These are phyloP conservation scores for Diarsia rubi DNA, from an alignment of 2,888 invertebrate genomes.

Conservation along the genomic window DNA sequence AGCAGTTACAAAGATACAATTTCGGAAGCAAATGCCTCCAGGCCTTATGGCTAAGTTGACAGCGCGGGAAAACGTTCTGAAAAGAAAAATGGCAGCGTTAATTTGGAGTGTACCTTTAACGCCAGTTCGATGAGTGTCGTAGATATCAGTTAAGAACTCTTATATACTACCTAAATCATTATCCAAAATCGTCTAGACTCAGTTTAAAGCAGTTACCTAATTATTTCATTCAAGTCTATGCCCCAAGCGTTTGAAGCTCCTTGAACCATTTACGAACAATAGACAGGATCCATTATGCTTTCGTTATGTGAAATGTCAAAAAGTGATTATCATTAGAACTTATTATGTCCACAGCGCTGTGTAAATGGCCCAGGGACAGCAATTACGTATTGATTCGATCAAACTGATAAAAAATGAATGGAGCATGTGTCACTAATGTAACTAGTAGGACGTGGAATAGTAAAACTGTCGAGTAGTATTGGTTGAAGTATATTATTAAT, in stretches of 20 bases:
- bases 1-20: too few species aligned
- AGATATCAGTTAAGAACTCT: not conserved
- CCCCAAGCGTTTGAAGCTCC: conserved; percentile 17
- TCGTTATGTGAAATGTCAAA: conserved; percentile 21
- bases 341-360: not conserved
- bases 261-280: conserved; percentile 52
- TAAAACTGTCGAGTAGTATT: conserved; percentile 12
- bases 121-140: not conserved
- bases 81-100: too few species aligned
- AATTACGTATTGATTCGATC: conserved; percentile 54
- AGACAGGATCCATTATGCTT: conserved; percentile 50
- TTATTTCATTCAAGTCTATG: not conserved
- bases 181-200: not conserved
- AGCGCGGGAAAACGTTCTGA: too few species aligned
- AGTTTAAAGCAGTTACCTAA: not conserved
- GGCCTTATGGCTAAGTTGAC: too few species aligned
- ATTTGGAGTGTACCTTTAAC: too few species aligned
- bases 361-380: conserved; percentile 19
- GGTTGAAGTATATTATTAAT: not conserved
- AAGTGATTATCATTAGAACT: conserved; percentile 46
- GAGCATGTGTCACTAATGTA: conserved; percentile 15
- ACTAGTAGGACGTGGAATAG: not conserved
- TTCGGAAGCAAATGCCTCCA: too few species aligned
- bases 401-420: conserved; percentile 35
- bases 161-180: not conserved